These are phyloP conservation scores for Eciton burchellii DNA, from an alignment of 1,140 invertebrate genomes.

Conservation along the genomic window DNA sequence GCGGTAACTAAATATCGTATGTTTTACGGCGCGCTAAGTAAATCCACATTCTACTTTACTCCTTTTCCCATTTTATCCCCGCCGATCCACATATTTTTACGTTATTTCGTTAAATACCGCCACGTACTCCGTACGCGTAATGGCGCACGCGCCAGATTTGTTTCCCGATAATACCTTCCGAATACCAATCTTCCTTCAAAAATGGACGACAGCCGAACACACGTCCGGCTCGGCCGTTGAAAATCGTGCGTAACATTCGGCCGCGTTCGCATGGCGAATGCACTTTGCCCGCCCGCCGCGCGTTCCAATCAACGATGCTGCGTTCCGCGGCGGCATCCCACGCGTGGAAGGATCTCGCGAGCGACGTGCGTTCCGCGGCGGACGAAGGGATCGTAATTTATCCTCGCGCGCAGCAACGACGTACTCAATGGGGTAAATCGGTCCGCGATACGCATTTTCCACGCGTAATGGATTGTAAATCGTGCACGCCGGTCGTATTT, in stretches of 20 bases:
- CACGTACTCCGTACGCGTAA: too few relatives aligned
- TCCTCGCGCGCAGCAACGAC: constrained; percentile 45
- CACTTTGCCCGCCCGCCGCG: neutral
- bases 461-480: constrained; percentile 35
- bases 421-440: constrained; percentile 45
- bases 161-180: too few relatives aligned
- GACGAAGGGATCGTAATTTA: constrained; percentile 32
- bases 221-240: neutral
- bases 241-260: constrained; percentile 19
- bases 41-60: too few relatives aligned
- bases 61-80: too few relatives aligned
- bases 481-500: constrained; percentile 40
- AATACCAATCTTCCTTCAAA: too few relatives aligned
- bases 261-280: constrained; percentile 18
- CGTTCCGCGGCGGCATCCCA: constrained; percentile 1
- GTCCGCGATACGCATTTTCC: too few relatives aligned
- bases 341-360: constrained; percentile 45
- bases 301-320: constrained; percentile 41
- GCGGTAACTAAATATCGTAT: too few relatives aligned
- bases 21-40: too few relatives aligned
- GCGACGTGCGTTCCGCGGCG: neutral
- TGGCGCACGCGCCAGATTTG: too few relatives aligned
- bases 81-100: too few relatives aligned
- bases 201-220: neutral
- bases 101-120: too few relatives aligned